Evolutionary conservation across 1,140 invertebrate genomes (phyloP).

Genomic region (Mya arenaria): DNA sequence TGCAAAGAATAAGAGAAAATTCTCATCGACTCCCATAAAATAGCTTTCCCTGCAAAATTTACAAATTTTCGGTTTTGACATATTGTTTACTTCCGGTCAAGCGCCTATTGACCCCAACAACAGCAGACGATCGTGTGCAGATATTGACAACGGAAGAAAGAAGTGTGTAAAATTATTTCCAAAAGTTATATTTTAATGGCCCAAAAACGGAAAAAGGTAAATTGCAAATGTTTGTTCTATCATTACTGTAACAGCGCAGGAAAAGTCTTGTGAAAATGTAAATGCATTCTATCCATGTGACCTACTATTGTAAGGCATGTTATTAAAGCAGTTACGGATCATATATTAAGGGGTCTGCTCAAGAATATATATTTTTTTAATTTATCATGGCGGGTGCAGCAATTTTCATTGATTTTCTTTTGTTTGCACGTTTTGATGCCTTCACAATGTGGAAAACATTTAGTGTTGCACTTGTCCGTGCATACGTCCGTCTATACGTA

Average conservation of each 20-base stretch:
- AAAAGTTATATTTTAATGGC: neutral
- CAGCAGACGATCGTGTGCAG: neutral
- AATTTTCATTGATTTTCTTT: neutral
- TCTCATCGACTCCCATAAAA: neutral
- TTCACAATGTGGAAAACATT: neutral
- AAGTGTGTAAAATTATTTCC: neutral
- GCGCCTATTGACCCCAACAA: neutral
- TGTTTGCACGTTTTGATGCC: neutral
- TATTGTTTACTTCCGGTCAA: neutral
- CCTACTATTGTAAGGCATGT: neutral
- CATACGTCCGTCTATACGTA: neutral
- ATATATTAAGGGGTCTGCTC: neutral
- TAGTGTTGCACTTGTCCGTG: neutral
- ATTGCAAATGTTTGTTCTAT: neutral
- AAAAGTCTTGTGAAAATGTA: neutral
- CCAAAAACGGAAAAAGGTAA: constrained; percentile 7
- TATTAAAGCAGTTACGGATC: neutral
- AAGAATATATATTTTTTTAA: neutral
- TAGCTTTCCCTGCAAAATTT: neutral
- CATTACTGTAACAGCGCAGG: neutral
- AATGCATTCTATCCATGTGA: neutral
- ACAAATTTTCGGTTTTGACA: no score
- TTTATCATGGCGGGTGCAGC: neutral
- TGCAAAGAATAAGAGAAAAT: neutral
- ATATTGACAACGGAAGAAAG: neutral